Evolutionary conservation across 2,888 invertebrate species (phyloP).

Genomic region (Operophtera brumata): DNA sequence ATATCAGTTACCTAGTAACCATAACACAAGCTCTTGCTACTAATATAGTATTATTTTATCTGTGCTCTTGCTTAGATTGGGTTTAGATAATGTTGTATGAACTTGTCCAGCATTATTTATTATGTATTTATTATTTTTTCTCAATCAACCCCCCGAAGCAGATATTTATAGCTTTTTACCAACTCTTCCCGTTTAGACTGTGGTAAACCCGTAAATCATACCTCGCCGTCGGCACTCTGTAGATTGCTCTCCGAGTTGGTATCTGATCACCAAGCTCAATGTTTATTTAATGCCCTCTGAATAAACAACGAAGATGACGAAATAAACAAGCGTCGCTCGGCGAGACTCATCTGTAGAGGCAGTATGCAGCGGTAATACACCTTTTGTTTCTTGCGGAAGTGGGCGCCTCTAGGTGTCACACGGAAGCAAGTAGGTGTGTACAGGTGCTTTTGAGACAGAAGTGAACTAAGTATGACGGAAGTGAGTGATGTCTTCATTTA

Average conservation of each 20-base stretch:
- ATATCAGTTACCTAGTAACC: too few relatives aligned
- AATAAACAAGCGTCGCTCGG: neutral
- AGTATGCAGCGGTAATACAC: constrained; percentile 1
- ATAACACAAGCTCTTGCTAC: too few relatives aligned
- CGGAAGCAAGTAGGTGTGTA: constrained; percentile 4
- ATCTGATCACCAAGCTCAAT: constrained; percentile 36
- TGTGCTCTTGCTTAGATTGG: too few relatives aligned
- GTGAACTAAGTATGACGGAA: neutral
- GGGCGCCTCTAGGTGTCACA: neutral
- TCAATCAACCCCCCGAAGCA: too few relatives aligned
- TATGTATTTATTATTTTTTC: too few relatives aligned
- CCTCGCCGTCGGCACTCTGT: constrained; percentile 55
- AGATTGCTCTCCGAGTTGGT: constrained; percentile 65
- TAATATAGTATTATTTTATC: too few relatives aligned
- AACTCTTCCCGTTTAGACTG: too few relatives aligned
- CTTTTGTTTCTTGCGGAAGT: constrained; percentile 9
- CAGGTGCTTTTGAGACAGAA: constrained; percentile 1
- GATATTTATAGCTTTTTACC: constrained; percentile 43
- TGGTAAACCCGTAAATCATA: constrained; percentile 51
- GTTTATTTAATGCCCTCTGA: constrained; percentile 61
- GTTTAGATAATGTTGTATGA: neutral
- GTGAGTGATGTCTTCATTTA: neutral
- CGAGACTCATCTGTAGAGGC: neutral
- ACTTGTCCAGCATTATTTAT: too few relatives aligned
- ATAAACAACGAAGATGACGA: constrained; percentile 10